Evolutionary conservation across 1,140 invertebrate genomes (phyloP).

Genomic region (Mactra quadrangularis): DNA sequence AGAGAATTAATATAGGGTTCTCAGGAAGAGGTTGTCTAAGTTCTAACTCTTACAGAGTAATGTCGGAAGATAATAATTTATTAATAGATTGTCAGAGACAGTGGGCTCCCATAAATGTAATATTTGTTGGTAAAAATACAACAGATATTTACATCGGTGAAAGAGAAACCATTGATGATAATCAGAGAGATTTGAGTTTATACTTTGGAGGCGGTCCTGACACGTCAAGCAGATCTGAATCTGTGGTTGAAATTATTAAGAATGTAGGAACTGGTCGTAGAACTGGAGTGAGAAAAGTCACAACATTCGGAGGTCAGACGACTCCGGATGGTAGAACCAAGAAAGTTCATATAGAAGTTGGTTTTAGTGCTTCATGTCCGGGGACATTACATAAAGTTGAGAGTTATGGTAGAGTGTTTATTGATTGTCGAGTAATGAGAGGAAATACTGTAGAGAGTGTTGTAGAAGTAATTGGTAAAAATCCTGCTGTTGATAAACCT

Average conservation of each 20-base stretch:
- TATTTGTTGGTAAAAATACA: not conserved
- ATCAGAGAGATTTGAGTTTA: not conserved
- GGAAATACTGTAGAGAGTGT: not conserved
- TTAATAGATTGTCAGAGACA: constrained; percentile 4
- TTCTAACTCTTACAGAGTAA: constrained; percentile 13
- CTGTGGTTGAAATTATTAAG: constrained; percentile 17
- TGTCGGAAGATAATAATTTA: constrained; percentile 21
- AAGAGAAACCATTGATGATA: not conserved
- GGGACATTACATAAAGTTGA: constrained; percentile 15
- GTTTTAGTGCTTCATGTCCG: constrained; percentile 15
- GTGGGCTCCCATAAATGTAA: constrained; percentile 17
- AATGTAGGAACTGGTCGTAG: constrained; percentile 1
- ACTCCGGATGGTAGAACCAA: not conserved
- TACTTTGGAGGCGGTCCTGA: constrained; percentile 17
- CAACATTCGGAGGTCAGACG: constrained; percentile 19
- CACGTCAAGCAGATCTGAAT: not conserved
- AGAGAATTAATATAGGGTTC: not conserved
- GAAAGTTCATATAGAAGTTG: not conserved
- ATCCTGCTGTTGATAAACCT: too few species aligned
- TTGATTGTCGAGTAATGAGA: not conserved
- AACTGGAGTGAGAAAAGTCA: constrained; percentile 16
- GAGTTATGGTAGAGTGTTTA: constrained; percentile 5
- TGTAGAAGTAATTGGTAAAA: not conserved
- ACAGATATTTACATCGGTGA: constrained; percentile 24
- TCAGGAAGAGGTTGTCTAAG: not conserved